Evolutionary conservation across 2,888 invertebrate genomes (phyloP).

Genomic region (Clanis bilineata): DNA sequence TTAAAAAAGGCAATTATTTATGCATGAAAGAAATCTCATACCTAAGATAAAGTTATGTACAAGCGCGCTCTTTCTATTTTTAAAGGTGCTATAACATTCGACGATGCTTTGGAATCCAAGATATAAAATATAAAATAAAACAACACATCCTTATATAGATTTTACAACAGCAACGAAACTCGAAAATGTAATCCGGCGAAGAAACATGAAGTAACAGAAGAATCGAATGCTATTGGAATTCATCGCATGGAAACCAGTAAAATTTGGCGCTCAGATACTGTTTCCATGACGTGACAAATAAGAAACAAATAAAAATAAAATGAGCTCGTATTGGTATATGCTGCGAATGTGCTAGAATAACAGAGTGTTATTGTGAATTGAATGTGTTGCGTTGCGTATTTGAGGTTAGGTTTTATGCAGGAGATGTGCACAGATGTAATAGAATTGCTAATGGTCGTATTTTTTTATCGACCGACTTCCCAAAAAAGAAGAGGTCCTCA

Average conservation of each 20-base stretch:
- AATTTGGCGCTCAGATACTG: conserved; percentile 43
- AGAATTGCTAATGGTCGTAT: no score
- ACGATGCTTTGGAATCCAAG: background rate
- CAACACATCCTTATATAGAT: background rate
- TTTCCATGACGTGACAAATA: conserved; percentile 58
- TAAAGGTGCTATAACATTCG: background rate
- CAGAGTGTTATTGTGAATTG: background rate
- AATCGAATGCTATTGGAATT: conserved; percentile 40
- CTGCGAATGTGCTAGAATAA: conserved; percentile 22
- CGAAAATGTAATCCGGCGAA: conserved; percentile 35
- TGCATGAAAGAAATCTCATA: no score
- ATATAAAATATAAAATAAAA: conserved; percentile 6
- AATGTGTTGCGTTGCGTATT: background rate
- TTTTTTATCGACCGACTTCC: no score
- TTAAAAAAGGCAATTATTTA: no score
- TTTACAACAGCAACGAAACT: conserved; percentile 11
- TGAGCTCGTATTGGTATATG: conserved; percentile 20
- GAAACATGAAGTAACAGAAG: conserved; percentile 25
- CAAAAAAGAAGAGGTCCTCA: no score
- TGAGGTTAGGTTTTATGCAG: background rate
- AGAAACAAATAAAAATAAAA: conserved; percentile 49
- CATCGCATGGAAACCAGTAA: conserved; percentile 38
- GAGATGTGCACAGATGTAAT: background rate
- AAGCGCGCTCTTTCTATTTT: no score
- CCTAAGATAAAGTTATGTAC: no score